Conservation (phyloP, 2,888 invertebrate genomes). For the Rhimphoctona megacephalus region DNA sequence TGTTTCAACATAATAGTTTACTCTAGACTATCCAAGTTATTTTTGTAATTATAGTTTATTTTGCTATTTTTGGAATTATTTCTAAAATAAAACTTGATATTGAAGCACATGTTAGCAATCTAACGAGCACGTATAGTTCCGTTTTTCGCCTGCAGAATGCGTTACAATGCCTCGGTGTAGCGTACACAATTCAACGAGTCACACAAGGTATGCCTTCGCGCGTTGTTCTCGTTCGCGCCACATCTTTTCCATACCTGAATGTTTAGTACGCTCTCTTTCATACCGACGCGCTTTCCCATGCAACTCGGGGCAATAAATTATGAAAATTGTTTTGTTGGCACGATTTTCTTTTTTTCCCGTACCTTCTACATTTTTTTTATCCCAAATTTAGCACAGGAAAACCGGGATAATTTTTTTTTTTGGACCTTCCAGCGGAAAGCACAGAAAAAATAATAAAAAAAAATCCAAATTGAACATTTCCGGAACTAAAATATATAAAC, state of each 20-base stretch:
- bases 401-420: background rate
- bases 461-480: background rate
- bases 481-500: too few species aligned
- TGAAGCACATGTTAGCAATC: slow-evolving; percentile 10
- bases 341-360: background rate
- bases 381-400: background rate
- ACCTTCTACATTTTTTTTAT: background rate
- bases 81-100: background rate
- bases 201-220: background rate
- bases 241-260: background rate
- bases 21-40: background rate
- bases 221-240: slow-evolving; percentile 1
- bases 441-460: background rate
- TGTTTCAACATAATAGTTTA: background rate
- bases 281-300: background rate
- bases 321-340: background rate
- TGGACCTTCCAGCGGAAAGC: background rate
- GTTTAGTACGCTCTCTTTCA: background rate
- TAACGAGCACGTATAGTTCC: background rate
- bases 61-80: background rate
- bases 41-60: background rate
- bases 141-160: background rate
- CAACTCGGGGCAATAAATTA: background rate
- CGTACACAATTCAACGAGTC: background rate
- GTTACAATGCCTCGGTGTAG: background rate